Evolutionary conservation across 2,113 vertebrate species (phyloP).

Genomic region (Heterochromis multidens): DNA sequence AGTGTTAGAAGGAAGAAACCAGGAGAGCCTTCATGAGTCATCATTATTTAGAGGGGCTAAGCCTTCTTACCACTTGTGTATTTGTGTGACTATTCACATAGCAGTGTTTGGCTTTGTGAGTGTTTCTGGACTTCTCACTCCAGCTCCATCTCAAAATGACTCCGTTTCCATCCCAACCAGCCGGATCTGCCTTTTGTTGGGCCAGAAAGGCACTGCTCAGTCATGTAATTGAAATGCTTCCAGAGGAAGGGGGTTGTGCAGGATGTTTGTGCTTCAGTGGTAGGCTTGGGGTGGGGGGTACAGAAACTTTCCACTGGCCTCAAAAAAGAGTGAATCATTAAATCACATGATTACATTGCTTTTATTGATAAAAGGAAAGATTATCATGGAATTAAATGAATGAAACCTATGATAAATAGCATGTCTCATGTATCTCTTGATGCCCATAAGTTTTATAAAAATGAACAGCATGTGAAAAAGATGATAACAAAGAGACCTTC

Average conservation of each 20-base stretch:
- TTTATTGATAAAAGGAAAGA: conserved; percentile 5
- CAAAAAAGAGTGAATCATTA: background rate
- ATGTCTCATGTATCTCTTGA: background rate
- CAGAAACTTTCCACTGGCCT: background rate
- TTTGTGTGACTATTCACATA: conserved; percentile 22
- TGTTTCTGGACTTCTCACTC: conserved; percentile 14
- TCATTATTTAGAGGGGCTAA: background rate
- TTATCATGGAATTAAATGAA: background rate
- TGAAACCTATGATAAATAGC: background rate
- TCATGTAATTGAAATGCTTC: conserved; percentile 75
- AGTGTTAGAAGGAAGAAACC: background rate
- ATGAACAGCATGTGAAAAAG: background rate
- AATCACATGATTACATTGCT: background rate
- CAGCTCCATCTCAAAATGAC: background rate
- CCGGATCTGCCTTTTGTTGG: conserved; percentile 76
- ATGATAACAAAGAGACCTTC: background rate
- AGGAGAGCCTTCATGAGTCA: background rate
- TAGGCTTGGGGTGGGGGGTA: background rate
- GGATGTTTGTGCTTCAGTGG: conserved; percentile 10
- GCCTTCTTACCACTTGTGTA: background rate
- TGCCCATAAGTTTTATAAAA: background rate
- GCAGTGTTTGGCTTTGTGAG: conserved; percentile 44
- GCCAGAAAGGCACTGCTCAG: conserved; percentile 68
- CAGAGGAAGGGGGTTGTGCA: conserved; percentile 23
- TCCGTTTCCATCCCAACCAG: conserved; percentile 75